phyloP scores from a whole-genome alignment of 1,140 invertebrate species.

The Drosophila malerkotliana region DNA sequence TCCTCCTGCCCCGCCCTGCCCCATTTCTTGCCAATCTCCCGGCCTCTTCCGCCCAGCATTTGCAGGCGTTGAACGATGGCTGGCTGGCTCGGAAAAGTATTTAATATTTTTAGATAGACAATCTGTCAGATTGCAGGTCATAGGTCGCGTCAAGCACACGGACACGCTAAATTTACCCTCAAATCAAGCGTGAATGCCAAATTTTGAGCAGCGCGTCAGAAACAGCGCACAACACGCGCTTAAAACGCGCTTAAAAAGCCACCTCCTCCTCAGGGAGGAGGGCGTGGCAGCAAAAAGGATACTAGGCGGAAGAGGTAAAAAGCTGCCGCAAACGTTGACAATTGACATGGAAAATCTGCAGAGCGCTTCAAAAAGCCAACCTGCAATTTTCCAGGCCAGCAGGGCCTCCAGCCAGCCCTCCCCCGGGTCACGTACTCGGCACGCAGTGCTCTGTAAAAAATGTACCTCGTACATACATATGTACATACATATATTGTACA shows the following conservation, averaged over 20 bases:
- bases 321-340: slow-evolving; percentile 59
- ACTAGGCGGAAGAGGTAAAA: slow-evolving; percentile 3
- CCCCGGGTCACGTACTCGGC: background rate
- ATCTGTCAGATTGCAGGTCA: background rate
- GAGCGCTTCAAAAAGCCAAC: slow-evolving; percentile 36
- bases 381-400: slow-evolving; percentile 62
- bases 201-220: slow-evolving; percentile 44
- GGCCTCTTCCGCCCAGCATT: background rate
- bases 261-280: too few relatives aligned
- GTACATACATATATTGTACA: background rate
- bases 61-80: background rate
- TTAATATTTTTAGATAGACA: background rate
- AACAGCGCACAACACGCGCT: slow-evolving; percentile 33
- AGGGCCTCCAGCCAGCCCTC: background rate
- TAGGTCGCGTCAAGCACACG: slow-evolving; percentile 17
- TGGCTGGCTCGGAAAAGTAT: background rate
- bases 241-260: slow-evolving; percentile 18
- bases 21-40: background rate
- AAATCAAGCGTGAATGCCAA: slow-evolving; percentile 56
- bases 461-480: background rate
- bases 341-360: slow-evolving; percentile 72
- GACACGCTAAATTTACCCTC: slow-evolving; percentile 47
- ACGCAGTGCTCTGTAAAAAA: slow-evolving; percentile 2
- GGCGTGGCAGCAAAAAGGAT: slow-evolving; percentile 21
- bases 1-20: background rate